Evolutionary conservation across 2,797 vertebrate genomes (phyloP), one percentile per base, ranked within the genome.

Genomic region (Otolemur crassicaudatus): DNA sequence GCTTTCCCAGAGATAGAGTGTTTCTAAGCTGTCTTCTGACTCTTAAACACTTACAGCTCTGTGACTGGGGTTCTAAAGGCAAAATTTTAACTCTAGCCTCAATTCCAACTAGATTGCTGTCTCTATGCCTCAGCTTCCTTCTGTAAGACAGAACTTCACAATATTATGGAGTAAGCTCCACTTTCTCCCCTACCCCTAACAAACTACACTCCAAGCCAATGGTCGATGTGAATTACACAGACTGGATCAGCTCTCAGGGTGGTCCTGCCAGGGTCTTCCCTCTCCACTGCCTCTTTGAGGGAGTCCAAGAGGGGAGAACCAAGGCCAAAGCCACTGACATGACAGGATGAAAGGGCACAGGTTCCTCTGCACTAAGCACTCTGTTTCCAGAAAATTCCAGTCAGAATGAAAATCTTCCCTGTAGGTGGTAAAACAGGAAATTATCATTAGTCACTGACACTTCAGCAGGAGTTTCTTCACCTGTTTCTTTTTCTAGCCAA

Each of bases 401-500:
- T 49, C 83, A 81, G 87, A 89, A 90, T 31, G 53, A n/a, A 90
- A 69, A 69, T 60, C 70, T n/a, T 31, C 40, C 65, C 80, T 79
- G 43, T 3, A 72, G 31, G 46, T 65, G 10, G 61, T 73, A 94
- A 90, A 25, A 72, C 0, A 17, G 43, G 69, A 88, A 82, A 69
- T 82, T 27, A 85, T 43, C n/a, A 89, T 23, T 77, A 40, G 43
- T 88, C 56, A 29, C 1, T 56, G 91, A 77, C 46, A 61, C n/a
- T 40, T 34, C 27, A 5, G 49, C 65, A 56, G 56, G 23, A 92
- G 56, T 91, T 90, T 91, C 83, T 75, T 72, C 31, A 72, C 72
- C 70, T 90, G 43, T 43, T 72, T 94, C 22, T 90, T 88, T 70
- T 85, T 79, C 72, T 25, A 96, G 82, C 16, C 70, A 84, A 87